Evolutionary conservation across 2,113 vertebrate genomes (phyloP).

Genomic region (Festucalex cinctus): DNA sequence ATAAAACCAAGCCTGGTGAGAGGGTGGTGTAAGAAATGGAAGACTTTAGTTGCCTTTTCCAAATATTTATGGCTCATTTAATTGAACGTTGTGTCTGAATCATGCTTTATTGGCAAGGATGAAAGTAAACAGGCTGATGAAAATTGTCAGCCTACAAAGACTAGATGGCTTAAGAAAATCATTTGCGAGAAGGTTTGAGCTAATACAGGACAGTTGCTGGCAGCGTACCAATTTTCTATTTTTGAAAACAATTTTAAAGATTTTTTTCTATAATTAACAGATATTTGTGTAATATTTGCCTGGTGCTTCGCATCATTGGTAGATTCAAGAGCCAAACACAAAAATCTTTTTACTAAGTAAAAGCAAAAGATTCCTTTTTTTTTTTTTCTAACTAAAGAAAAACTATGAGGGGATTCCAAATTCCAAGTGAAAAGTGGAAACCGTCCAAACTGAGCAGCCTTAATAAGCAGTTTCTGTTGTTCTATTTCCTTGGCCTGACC

Average conservation of each 20-base stretch:
- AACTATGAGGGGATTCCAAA: not conserved
- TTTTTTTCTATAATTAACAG: no score
- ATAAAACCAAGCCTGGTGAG: constrained; percentile 44
- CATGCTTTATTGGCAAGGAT: constrained; percentile 18
- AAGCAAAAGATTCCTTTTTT: not conserved
- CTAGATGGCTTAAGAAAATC: constrained; percentile 33
- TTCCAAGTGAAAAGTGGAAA: not conserved
- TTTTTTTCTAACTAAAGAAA: not conserved
- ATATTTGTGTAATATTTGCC: not conserved
- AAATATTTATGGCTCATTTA: constrained; percentile 12
- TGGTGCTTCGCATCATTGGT: not conserved
- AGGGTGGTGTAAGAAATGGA: constrained; percentile 16
- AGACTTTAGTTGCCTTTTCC: constrained; percentile 20
- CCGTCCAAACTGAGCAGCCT: not conserved
- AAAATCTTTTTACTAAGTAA: not conserved
- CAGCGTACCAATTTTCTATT: constrained; percentile 24
- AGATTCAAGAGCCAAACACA: not conserved
- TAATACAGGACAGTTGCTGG: constrained; percentile 10
- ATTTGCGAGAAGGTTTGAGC: constrained; percentile 14
- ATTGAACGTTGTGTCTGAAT: constrained; percentile 22
- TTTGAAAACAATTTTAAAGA: no score
- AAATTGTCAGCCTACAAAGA: constrained; percentile 29
- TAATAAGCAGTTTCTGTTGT: not conserved
- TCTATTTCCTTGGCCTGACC: constrained; percentile 1
- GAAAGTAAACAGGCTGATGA: constrained; percentile 25